Evolutionary conservation across 2,113 vertebrate species (phyloP), one percentile per base, ranked within the genome.

Genomic region (Seriola dumerili): DNA sequence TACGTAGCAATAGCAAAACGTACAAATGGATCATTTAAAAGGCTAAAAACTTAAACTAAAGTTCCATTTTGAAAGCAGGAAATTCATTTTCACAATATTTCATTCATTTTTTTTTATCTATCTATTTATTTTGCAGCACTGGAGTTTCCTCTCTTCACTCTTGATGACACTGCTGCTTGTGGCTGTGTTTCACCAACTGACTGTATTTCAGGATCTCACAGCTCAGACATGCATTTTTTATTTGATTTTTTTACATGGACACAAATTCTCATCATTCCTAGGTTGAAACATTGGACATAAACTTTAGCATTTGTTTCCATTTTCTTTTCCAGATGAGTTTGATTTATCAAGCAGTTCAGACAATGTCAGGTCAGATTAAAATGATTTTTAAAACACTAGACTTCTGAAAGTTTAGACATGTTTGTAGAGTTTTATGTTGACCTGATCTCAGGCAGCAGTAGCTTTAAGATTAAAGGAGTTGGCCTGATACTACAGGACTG

Each of bases 121-220:
- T 29, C 29, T 29, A 29, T 29, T 29, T 29, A 29, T 29, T 29
- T 29, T 29, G 29, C 29, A 29, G 29, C 29, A 29, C 29, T 29
- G 38, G 8, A 1, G 0, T 72, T 61, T 57, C 19, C 10, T 34
- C 6, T 14, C 19, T 4, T 59, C 8, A 0, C 62, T 52, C 11
- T 29, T 38, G 38, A 38, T 38, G 38, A 38, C 38, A 8, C 38
- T 38, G 38, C 38, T 8, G 7, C 8, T 54, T 58, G 46, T 3
- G 9, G 19, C 29, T 42, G 55, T 42, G 65, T 71, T 62, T 76
- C n/a, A 75, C 36, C 50, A 23, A 8, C 9, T 72, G 62, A 68
- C 57, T 65, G 59, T 6, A 13, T 36, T 13, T 63, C 25, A 67
- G 46, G 36, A 55, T 52, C 42, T 21, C n/a, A 21, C 16, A 40